phyloP scores from a whole-genome alignment of 2,113 vertebrate genomes.

The Sisor rabdophorus region DNA sequence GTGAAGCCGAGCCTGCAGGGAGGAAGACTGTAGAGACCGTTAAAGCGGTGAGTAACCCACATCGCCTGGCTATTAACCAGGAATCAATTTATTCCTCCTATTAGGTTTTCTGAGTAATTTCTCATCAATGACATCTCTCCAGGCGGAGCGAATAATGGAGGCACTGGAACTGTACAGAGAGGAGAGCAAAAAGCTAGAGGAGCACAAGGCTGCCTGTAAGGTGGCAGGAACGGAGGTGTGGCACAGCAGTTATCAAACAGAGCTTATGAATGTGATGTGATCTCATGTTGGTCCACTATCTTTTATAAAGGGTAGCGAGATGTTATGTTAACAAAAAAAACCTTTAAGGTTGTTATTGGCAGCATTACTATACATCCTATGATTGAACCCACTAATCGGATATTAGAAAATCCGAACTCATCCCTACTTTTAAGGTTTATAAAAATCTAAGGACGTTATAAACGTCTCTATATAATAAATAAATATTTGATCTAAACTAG shows the following conservation, averaged over 20 bases:
- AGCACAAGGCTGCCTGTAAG: conserved; percentile 79
- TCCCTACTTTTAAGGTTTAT: no score
- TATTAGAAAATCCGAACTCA: no score
- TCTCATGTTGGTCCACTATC: not conserved
- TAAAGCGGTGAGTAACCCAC: conserved; percentile 83
- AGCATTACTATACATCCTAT: no score
- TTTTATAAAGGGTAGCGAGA: no score
- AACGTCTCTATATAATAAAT: no score
- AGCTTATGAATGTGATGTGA: not conserved
- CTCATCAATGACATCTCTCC: not conserved
- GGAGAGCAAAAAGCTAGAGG: conserved; percentile 80
- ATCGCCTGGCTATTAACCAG: not conserved
- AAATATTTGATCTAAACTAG: no score
- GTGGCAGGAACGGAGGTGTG: conserved; percentile 83
- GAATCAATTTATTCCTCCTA: not conserved
- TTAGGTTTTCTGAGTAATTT: not conserved
- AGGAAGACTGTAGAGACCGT: conserved; percentile 93
- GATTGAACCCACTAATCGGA: no score
- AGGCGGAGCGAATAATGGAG: conserved; percentile 97
- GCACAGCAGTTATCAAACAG: no score
- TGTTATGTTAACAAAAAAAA: no score
- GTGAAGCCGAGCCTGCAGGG: conserved; percentile 81
- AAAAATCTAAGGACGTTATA: no score
- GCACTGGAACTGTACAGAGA: conserved; percentile 86
- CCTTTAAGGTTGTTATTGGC: no score